A percentile compares a stretch with the other conserved stretches of the same genome.
These are phyloP conservation scores for Acanthococcus lagerstroemiae DNA, from an alignment of 2,888 invertebrate species.

Conservation along the genomic window DNA sequence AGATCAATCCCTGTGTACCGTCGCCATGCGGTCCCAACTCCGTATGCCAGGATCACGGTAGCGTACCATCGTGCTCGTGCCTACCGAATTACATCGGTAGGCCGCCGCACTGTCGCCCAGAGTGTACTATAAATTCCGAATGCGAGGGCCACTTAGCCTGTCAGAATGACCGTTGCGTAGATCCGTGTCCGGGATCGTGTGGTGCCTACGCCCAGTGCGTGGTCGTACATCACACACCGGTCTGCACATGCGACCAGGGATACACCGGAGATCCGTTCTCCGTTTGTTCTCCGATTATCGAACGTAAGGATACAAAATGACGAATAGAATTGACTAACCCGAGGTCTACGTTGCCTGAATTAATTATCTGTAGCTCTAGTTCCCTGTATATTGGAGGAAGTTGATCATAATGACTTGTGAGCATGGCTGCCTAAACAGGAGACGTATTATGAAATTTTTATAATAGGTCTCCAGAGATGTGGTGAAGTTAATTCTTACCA, in stretches of 20 bases:
- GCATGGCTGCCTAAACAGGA: not conserved
- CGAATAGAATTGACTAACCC: too few relatives aligned
- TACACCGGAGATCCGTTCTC: conserved; percentile 53
- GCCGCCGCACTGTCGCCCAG: conserved; percentile 55
- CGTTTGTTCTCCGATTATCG: conserved; percentile 29
- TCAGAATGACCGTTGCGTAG: conserved; percentile 46
- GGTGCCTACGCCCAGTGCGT: conserved; percentile 56
- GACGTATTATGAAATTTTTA: too few relatives aligned
- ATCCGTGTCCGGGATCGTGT: conserved; percentile 59
- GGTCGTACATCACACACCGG: conserved; percentile 47
- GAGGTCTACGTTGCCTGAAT: too few relatives aligned
- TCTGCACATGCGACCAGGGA: conserved; percentile 47
- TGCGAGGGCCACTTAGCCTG: conserved; percentile 48
- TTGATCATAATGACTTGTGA: not conserved
- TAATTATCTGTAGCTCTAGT: too few relatives aligned
- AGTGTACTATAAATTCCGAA: conserved; percentile 51
- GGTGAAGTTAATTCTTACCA: too few relatives aligned
- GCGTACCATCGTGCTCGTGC: conserved; percentile 48
- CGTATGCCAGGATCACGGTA: conserved; percentile 45
- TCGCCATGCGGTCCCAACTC: conserved; percentile 55
- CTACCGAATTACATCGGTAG: conserved; percentile 51
- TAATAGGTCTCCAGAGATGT: too few relatives aligned
- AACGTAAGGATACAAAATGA: conserved; percentile 30
- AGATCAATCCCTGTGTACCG: conserved; percentile 63
- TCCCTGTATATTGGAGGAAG: too few relatives aligned